Conservation (phyloP, 2,113 vertebrate genomes). For the Daphoenositta chrysoptera region DNA sequence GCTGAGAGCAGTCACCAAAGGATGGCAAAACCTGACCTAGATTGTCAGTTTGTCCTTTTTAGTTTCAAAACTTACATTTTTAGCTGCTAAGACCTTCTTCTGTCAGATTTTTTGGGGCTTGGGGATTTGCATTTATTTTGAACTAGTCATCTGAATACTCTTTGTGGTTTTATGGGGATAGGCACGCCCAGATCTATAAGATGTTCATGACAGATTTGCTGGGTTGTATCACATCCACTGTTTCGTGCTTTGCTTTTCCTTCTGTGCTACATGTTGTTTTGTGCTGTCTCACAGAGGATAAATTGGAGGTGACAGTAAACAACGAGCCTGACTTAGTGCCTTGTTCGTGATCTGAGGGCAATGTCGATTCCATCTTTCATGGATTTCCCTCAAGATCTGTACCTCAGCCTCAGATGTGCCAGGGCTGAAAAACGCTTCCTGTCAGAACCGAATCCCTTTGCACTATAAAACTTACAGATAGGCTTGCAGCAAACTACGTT, state of each 20-base stretch:
- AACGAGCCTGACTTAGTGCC: background rate
- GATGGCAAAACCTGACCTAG: background rate
- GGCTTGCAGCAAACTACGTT: background rate
- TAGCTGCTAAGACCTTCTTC: background rate
- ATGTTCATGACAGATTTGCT: background rate
- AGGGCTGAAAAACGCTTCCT: background rate
- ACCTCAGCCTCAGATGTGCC: background rate
- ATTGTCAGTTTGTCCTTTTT: background rate
- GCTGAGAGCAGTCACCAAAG: background rate
- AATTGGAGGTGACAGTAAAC: slow-evolving; percentile 44
- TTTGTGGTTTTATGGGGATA: background rate
- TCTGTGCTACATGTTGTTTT: background rate
- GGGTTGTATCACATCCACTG: background rate
- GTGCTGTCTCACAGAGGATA: background rate
- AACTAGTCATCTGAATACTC: background rate
- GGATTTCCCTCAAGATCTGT: background rate
- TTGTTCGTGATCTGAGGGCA: background rate
- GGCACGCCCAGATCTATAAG: background rate
- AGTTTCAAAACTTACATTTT: background rate
- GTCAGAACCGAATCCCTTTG: background rate
- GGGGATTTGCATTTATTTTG: background rate
- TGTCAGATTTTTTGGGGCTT: background rate
- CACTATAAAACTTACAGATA: background rate
- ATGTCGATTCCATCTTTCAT: background rate
- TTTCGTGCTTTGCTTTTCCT: background rate